A percentile compares a stretch with the other conserved stretches of the same genome.
phyloP scores from a whole-genome alignment of 2,113 vertebrate genomes.

The Poicephalus meyeri region DNA sequence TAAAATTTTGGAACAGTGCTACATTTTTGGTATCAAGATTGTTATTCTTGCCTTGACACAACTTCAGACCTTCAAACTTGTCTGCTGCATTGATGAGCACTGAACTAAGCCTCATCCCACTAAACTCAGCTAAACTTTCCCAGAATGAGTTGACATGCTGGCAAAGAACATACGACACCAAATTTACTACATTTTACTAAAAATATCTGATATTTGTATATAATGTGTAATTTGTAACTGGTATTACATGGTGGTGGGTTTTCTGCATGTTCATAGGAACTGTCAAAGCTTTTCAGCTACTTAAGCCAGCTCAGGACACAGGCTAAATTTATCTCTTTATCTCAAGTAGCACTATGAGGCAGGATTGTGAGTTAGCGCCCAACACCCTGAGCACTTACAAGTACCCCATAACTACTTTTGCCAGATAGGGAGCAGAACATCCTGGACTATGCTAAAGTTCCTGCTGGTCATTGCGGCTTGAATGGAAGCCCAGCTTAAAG shows the following conservation, averaged over 20 bases:
- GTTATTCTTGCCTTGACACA: not conserved
- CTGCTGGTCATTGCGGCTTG: not conserved
- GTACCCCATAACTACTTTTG: not conserved
- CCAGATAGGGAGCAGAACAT: not conserved
- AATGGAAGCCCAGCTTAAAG: not conserved
- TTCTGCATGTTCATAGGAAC: not conserved
- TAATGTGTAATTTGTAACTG: not conserved
- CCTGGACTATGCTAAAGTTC: not conserved
- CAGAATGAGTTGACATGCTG: not conserved
- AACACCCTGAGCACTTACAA: not conserved
- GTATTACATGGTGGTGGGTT: accelerated
- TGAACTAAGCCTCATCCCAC: not conserved
- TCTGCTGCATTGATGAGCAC: not conserved
- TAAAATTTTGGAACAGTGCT: not conserved
- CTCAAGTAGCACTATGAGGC: not conserved
- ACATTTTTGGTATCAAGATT: not conserved
- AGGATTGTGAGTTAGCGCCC: not conserved
- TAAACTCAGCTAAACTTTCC: not conserved
- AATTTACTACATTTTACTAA: not conserved
- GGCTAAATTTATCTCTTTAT: not conserved
- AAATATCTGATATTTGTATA: not conserved
- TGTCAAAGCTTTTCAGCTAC: not conserved
- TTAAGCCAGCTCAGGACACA: not conserved
- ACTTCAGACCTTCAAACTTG: not conserved
- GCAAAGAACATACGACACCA: not conserved